Base-by-base conservation (phyloP, 2,888 invertebrate species). In the Nomada flava region DNA sequence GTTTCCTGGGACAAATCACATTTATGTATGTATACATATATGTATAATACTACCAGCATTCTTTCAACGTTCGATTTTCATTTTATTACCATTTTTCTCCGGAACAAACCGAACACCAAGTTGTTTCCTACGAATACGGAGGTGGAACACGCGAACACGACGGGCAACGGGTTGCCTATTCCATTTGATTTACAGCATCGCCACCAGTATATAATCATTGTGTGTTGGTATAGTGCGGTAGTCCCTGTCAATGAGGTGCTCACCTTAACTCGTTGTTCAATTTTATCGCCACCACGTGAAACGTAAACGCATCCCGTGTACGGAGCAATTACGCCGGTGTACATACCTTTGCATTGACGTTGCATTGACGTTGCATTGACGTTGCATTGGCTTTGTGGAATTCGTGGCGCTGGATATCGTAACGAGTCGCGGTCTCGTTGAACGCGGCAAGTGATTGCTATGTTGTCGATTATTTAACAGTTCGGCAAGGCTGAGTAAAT, bases 171-270 rank as follows among this genome's bases (percentile, higher is more conserved):
- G 62, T 71, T 76, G 77, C 59, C 59, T 69, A 85, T 85, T 78
- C 68, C 72, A 23, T 62, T 76, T 86, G 85, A 86, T 86, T 86
- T 86, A 86, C 80, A 71, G 52, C 68, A 50, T 36, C 68, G 78
- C 71, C 77, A 78, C 71, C 64, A 73, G 59, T 67, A 52, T 83
- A 71, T 83, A 86, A 86, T 86, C 86, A 84, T 86, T 73, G 71
- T 72, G 76, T 76, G 74, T 79, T 74, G 72, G 79, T 82, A 79
- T 63, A 57, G 59, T 70, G 63, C 76, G 63, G 15, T 69, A 65
- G 63, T 42, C 73, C 75, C 79, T 84, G 86, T 86, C 86, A 86
- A 86, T 85, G 79, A 86, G 83, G 80, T 86, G 78, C 74, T 86
- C 79, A 76, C 62, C 69, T 57, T 79, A 84, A 86, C 65, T 86